A percentile compares a stretch with the other conserved stretches of the same genome.
phyloP scores from a whole-genome alignment of 2,888 invertebrate genomes.

The Danaus chrysippus region DNA sequence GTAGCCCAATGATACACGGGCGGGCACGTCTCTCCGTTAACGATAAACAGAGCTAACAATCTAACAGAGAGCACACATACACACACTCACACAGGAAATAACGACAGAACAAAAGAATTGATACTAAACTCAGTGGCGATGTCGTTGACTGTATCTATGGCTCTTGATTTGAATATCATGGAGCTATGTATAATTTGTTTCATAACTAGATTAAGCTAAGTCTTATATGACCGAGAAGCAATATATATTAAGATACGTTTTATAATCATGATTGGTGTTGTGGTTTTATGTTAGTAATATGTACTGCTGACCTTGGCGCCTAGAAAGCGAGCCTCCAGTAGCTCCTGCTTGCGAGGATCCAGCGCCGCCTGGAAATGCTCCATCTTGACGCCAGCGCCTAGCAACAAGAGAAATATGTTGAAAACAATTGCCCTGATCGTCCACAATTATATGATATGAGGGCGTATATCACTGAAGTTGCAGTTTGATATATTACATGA shows the following conservation, averaged over 20 bases:
- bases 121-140: slow-evolving; percentile 43
- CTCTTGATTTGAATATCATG: background rate
- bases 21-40: slow-evolving; percentile 48
- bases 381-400: slow-evolving; percentile 96
- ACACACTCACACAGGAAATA: slow-evolving; percentile 36
- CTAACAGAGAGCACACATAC: slow-evolving; percentile 43
- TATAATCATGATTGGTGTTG: too few species aligned
- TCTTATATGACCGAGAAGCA: too few species aligned
- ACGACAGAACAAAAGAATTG: slow-evolving; percentile 58
- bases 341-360: slow-evolving; percentile 99
- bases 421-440: background rate
- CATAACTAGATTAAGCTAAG: background rate
- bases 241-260: too few species aligned
- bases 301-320: slow-evolving; percentile 92
- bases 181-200: background rate
- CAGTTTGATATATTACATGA: too few species aligned
- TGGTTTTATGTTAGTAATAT: slow-evolving; percentile 6
- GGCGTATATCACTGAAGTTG: too few species aligned
- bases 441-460: too few species aligned
- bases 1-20: slow-evolving; percentile 45
- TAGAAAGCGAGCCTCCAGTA: slow-evolving; percentile 98
- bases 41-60: slow-evolving; percentile 50
- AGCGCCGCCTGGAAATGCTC: slow-evolving; percentile 97
- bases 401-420: slow-evolving; percentile 38
- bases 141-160: slow-evolving; percentile 34